Evolutionary conservation across 2,113 vertebrate species (phyloP).

Genomic region (Plestiodon gilberti): DNA sequence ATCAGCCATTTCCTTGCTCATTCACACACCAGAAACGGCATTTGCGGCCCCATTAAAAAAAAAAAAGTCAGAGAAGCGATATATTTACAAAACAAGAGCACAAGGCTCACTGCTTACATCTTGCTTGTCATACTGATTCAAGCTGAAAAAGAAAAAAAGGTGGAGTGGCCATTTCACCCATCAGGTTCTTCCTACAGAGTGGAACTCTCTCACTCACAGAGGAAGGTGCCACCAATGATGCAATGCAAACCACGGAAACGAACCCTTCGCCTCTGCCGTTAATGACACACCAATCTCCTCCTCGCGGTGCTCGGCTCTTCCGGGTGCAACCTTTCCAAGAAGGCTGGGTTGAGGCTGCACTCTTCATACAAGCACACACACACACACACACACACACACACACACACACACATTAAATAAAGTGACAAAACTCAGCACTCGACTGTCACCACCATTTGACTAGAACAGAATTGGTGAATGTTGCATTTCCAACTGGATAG

Average conservation of each 20-base stretch:
- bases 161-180: slow-evolving; percentile 9
- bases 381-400: not conserved
- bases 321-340: slow-evolving; percentile 8
- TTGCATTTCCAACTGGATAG: not conserved
- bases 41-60: not conserved
- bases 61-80: not conserved
- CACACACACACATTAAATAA: not conserved
- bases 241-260: not conserved
- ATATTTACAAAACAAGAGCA: not conserved
- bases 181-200: not conserved
- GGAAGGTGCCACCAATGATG: not conserved
- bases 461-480: not conserved
- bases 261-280: not conserved
- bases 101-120: not conserved
- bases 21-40: not conserved
- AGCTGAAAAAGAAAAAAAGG: not conserved
- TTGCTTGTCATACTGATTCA: slow-evolving; percentile 15
- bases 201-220: not conserved
- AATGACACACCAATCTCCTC: not conserved
- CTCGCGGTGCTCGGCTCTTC: not conserved
- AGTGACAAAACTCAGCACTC: not conserved
- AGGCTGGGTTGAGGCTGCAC: slow-evolving; percentile 14
- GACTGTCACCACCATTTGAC: not conserved
- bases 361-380: slow-evolving; percentile 18
- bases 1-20: not conserved